Evolutionary conservation across 2,888 invertebrate genomes (phyloP).

Genomic region (Leucozona laternaria): DNA sequence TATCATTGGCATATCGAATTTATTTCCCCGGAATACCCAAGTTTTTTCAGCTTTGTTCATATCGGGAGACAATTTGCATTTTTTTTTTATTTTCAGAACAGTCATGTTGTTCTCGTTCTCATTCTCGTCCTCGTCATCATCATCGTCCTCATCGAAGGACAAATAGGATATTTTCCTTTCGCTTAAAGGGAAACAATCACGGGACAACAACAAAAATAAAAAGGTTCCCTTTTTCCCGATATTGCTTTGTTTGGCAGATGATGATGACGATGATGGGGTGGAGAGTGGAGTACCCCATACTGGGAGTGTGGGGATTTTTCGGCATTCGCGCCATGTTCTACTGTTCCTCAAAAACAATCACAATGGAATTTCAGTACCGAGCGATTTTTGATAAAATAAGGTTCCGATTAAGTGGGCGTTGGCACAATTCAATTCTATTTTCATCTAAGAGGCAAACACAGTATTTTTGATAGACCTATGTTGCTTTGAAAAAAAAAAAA

Average conservation of each 20-base stretch:
- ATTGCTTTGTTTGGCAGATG: slow-evolving; percentile 9
- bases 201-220: slow-evolving; percentile 23
- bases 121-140: neutral
- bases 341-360: slow-evolving; percentile 2
- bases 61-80: slow-evolving; percentile 53
- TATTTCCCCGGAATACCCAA: slow-evolving; percentile 49
- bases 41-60: slow-evolving; percentile 16
- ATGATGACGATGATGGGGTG: slow-evolving; percentile 6
- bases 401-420: slow-evolving; percentile 55
- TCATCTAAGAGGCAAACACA: slow-evolving; percentile 17
- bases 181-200: slow-evolving; percentile 29
- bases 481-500: neutral
- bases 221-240: neutral
- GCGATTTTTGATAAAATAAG: slow-evolving; percentile 58
- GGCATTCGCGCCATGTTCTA: neutral
- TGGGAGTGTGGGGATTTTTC: neutral
- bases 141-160: slow-evolving; percentile 14
- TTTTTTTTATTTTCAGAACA: slow-evolving; percentile 55
- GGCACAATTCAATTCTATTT: slow-evolving; percentile 12
- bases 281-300: neutral
- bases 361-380: slow-evolving; percentile 38
- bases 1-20: slow-evolving; percentile 69
- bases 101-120: slow-evolving; percentile 13
- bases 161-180: slow-evolving; percentile 29
- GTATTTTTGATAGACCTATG: slow-evolving; percentile 8